phyloP scores from a whole-genome alignment of 2,797 vertebrate species.

The Crenichthys baileyi region DNA sequence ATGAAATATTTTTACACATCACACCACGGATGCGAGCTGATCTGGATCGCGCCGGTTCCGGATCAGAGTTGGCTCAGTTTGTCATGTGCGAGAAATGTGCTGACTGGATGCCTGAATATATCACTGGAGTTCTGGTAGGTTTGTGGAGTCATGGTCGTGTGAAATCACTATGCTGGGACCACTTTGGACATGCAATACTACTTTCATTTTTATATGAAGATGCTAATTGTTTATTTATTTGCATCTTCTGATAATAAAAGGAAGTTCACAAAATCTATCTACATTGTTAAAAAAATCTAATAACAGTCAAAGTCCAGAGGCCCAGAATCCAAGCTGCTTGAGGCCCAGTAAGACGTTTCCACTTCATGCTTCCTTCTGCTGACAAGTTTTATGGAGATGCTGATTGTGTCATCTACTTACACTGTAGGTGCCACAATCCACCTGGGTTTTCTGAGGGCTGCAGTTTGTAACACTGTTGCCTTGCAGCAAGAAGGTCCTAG shows the following conservation, averaged over 20 bases:
- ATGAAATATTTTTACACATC: slow-evolving; percentile 35
- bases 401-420: not conserved
- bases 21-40: slow-evolving; percentile 31
- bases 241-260: not conserved
- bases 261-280: not conserved
- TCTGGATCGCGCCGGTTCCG: slow-evolving; percentile 33
- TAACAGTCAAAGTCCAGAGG: not conserved
- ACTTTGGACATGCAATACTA: not conserved
- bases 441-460: not conserved
- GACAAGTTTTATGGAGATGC: not conserved
- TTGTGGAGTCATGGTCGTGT: not conserved
- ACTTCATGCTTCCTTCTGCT: not conserved
- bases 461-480: not conserved
- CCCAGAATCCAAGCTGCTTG: no score
- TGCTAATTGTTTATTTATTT: not conserved
- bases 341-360: not conserved
- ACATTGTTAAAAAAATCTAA: not conserved
- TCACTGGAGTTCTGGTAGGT: not conserved
- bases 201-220: not conserved
- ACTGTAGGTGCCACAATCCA: no score
- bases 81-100: not conserved
- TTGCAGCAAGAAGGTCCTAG: no score
- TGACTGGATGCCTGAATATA: not conserved
- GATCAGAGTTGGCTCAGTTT: slow-evolving; percentile 6
- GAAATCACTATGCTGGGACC: not conserved